These are phyloP conservation scores for Plagodis pulveraria DNA, from an alignment of 2,888 invertebrate genomes.

Conservation along the genomic window DNA sequence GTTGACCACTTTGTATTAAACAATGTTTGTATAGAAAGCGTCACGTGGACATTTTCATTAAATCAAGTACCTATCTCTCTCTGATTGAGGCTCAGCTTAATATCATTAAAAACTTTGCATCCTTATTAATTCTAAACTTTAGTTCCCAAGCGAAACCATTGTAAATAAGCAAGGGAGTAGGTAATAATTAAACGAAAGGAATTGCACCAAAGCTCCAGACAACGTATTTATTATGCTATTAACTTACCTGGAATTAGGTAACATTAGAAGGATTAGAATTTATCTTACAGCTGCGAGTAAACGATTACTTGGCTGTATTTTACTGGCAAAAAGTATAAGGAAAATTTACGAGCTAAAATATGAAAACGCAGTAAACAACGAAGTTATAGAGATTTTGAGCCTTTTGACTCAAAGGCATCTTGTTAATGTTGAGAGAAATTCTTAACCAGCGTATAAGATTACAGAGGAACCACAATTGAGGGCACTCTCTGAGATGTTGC, in stretches of 20 bases:
- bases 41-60: no score
- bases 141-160: constrained; percentile 25
- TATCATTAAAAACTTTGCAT: no score
- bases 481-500: constrained; percentile 15
- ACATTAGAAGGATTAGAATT: constrained; percentile 33
- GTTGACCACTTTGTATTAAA: no score
- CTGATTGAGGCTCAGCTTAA: no score
- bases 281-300: constrained; percentile 25
- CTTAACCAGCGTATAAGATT: constrained; percentile 7
- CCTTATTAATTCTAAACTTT: constrained; percentile 30
- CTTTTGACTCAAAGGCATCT: constrained; percentile 11
- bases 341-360: constrained; percentile 1
- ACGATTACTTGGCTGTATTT: constrained; percentile 7
- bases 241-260: constrained; percentile 36
- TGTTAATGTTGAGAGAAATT: constrained; percentile 25
- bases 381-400: constrained; percentile 6
- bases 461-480: constrained; percentile 25
- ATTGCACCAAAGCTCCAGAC: constrained; percentile 33
- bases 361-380: constrained; percentile 9
- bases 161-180: constrained; percentile 25
- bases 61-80: no score
- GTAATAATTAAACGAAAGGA: constrained; percentile 40
- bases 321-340: constrained; percentile 5
- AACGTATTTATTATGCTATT: constrained; percentile 39
- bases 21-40: no score